Evolutionary conservation across 2,888 invertebrate species (phyloP).

Genomic region (Cynaeus angustus): DNA sequence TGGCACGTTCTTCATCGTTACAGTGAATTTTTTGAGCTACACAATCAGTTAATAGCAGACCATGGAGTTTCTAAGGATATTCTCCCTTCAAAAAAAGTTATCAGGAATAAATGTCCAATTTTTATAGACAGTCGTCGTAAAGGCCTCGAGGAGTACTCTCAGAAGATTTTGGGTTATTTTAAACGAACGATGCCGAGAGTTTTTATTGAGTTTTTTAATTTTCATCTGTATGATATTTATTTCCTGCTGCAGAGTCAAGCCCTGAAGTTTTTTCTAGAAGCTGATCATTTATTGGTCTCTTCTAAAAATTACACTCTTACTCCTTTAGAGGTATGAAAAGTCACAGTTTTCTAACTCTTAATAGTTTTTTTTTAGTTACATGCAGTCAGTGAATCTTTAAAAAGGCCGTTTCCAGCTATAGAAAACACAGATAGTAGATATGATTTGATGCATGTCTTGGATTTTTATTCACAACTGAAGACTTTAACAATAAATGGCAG

Average conservation of each 20-base stretch:
- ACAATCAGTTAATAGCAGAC: conserved; percentile 86
- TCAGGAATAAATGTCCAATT: conserved; percentile 90
- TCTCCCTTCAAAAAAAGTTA: conserved; percentile 94
- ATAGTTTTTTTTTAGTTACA: conserved; percentile 79
- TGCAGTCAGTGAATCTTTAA: conserved; percentile 91
- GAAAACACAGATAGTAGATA: conserved; percentile 86
- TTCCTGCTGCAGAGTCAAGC: conserved; percentile 90
- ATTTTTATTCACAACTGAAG: conserved; percentile 87
- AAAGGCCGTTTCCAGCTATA: conserved; percentile 87
- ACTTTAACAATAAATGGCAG: conserved; percentile 81
- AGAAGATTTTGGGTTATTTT: conserved; percentile 83
- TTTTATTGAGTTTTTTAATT: conserved; percentile 89
- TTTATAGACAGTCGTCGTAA: conserved; percentile 90
- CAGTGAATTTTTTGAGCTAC: conserved; percentile 91
- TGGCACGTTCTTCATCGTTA: conserved; percentile 93
- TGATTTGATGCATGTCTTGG: conserved; percentile 93
- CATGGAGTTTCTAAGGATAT: conserved; percentile 89
- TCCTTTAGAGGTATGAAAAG: conserved; percentile 81
- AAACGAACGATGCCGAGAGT: conserved; percentile 86
- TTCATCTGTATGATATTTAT: conserved; percentile 92
- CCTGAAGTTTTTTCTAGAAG: conserved; percentile 83
- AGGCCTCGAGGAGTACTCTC: conserved; percentile 87
- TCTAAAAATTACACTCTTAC: conserved; percentile 80
- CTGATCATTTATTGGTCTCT: conserved; percentile 79
- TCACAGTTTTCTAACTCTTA: conserved; percentile 3